phyloP scores from a whole-genome alignment of 2,113 vertebrate species.

The Colinus virginianus region DNA sequence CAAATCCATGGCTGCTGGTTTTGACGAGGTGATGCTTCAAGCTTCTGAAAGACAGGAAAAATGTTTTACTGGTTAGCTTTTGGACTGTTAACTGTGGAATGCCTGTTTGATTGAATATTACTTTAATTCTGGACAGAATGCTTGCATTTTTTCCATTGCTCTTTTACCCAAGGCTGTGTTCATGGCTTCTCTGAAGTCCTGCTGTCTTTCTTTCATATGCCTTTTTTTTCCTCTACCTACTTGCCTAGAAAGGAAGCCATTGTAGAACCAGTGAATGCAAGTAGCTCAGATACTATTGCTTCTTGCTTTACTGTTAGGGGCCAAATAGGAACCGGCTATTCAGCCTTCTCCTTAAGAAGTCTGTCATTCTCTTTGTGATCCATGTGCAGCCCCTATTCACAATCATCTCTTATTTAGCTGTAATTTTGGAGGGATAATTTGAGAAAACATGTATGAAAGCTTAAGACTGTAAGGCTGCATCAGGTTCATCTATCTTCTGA shows the following conservation, averaged over 20 bases:
- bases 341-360: neutral
- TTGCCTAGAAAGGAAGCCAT: no score
- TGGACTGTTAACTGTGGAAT: neutral
- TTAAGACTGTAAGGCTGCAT: neutral
- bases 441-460: neutral
- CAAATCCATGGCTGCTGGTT: neutral
- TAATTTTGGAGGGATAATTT: neutral
- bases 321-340: neutral
- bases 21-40: neutral
- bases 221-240: no score
- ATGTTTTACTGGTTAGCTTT: neutral
- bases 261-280: neutral
- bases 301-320: neutral
- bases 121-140: neutral
- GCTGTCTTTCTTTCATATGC: neutral
- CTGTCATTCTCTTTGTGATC: neutral
- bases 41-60: neutral
- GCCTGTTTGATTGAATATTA: neutral
- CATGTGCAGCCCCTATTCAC: neutral
- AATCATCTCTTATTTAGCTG: rapidly evolving
- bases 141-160: neutral
- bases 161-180: neutral
- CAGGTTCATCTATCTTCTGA: neutral
- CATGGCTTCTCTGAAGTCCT: neutral
- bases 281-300: neutral